phyloP scores from a whole-genome alignment of 1,140 invertebrate species.

The Hylaeus anthracinus region DNA sequence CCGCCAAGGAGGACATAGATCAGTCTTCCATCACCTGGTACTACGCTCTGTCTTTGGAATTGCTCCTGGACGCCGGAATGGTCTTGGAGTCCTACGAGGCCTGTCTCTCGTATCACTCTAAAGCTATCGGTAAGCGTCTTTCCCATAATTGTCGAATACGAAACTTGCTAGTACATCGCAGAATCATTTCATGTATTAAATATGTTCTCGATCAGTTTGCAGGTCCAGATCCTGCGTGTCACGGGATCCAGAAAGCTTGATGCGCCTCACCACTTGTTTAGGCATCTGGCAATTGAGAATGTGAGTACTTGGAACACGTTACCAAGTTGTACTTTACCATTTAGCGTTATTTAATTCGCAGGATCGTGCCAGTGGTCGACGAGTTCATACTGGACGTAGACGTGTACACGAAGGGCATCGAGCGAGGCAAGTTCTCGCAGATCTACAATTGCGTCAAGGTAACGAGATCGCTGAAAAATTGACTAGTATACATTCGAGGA shows the following conservation, averaged over 20 bases:
- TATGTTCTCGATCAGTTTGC: background rate
- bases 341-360: conserved; percentile 8
- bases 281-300: conserved; percentile 64
- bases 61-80: conserved; percentile 64
- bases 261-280: conserved; percentile 48
- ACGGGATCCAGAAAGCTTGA: conserved; percentile 60
- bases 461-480: background rate
- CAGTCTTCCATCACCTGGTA: conserved; percentile 70
- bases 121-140: conserved; percentile 42
- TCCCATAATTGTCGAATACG: background rate
- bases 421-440: conserved; percentile 32
- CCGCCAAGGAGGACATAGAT: conserved; percentile 59
- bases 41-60: conserved; percentile 67
- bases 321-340: too few relatives aligned
- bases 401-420: conserved; percentile 4
- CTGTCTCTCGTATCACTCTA: conserved; percentile 45
- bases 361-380: conserved; percentile 14
- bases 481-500: too few relatives aligned
- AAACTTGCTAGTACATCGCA: too few relatives aligned
- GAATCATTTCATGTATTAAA: too few relatives aligned
- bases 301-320: conserved; percentile 41
- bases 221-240: conserved; percentile 25
- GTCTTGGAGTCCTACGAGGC: conserved; percentile 59
- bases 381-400: conserved; percentile 1
- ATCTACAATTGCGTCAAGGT: conserved; percentile 54